A percentile compares a stretch with the other conserved stretches of the same genome.
These are phyloP conservation scores for Chelonus insularis DNA, from an alignment of 1,140 invertebrate species.

Conservation along the genomic window DNA sequence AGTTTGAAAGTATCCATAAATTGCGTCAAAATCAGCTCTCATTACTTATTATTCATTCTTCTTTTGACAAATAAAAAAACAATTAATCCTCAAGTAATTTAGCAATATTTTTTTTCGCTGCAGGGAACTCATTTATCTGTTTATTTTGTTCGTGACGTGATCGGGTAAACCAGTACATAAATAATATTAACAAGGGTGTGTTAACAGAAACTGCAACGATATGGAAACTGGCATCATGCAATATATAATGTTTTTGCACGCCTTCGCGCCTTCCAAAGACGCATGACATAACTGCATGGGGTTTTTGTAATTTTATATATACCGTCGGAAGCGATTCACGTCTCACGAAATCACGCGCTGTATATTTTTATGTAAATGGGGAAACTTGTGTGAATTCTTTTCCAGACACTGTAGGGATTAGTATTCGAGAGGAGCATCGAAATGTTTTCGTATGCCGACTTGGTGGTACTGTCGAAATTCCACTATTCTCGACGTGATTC, in stretches of 20 bases:
- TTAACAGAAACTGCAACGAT: background rate
- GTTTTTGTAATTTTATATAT: background rate
- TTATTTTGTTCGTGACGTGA: too few species aligned
- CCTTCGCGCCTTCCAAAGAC: background rate
- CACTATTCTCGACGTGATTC: slow-evolving; percentile 6
- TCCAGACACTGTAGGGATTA: slow-evolving; percentile 12
- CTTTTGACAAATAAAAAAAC: too few species aligned
- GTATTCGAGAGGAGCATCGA: slow-evolving; percentile 14
- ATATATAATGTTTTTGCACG: background rate
- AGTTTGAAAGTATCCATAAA: too few species aligned
- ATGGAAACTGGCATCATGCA: background rate
- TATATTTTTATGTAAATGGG: slow-evolving; percentile 26
- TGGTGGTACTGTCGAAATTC: slow-evolving; percentile 23
- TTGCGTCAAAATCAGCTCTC: too few species aligned
- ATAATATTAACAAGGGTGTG: background rate
- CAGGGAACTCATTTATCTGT: too few species aligned
- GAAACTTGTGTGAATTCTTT: slow-evolving; percentile 13
- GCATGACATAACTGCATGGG: background rate
- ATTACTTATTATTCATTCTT: too few species aligned
- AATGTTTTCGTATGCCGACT: slow-evolving; percentile 22
- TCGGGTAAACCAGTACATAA: too few species aligned
- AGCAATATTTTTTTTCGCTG: too few species aligned
- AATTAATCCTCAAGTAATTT: too few species aligned
- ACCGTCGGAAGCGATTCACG: slow-evolving; percentile 2
- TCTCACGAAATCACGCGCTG: slow-evolving; percentile 12